Evolutionary conservation across 2,888 invertebrate species (phyloP).

Genomic region (Papilio elwesi): DNA sequence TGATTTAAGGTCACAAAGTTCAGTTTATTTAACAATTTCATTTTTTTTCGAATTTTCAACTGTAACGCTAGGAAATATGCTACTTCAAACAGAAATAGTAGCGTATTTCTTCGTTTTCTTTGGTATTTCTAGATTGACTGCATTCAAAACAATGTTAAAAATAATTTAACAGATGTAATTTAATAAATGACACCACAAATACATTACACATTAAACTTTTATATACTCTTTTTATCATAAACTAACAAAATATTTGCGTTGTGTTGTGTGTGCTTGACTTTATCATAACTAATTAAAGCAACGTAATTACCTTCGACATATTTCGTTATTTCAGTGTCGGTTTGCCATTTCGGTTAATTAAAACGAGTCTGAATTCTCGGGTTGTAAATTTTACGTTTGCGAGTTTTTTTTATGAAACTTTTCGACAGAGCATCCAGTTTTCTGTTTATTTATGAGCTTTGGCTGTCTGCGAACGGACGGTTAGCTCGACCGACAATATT

Average conservation of each 20-base stretch:
- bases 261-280: no score
- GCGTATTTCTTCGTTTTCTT: neutral
- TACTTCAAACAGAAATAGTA: neutral
- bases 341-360: conserved; percentile 74
- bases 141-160: no score
- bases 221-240: no score
- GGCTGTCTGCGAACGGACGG: conserved; percentile 68
- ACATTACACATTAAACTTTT: no score
- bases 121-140: neutral
- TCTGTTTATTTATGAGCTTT: conserved; percentile 83
- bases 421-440: conserved; percentile 80
- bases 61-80: no score
- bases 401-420: conserved; percentile 75
- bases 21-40: neutral
- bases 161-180: no score
- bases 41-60: neutral
- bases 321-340: conserved; percentile 49
- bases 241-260: no score
- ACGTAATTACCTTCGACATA: conserved; percentile 49
- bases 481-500: conserved; percentile 68
- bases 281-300: conserved; percentile 45
- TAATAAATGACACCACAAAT: no score
- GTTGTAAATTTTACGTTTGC: conserved; percentile 78
- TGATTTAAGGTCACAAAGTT: conserved; percentile 17
- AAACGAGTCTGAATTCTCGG: conserved; percentile 75